phyloP scores from a whole-genome alignment of 1,140 invertebrate species.

The Pogonomyrmex barbatus region DNA sequence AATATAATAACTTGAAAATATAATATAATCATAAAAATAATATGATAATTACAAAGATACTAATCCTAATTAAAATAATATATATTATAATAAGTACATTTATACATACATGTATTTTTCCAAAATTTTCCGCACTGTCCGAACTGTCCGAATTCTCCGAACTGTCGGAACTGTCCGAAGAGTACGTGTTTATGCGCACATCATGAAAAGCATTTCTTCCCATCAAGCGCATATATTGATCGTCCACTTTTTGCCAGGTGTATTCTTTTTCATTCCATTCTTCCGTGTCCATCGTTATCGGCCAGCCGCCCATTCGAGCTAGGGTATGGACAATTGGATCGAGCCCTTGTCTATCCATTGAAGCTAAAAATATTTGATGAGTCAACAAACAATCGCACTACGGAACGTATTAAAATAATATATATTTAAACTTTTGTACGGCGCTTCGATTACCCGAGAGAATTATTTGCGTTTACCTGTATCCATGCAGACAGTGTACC shows the following conservation, averaged over 20 bases:
- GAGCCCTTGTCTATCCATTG: neutral
- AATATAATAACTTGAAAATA: neutral
- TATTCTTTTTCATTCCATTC: constrained; percentile 70
- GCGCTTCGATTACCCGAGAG: neutral
- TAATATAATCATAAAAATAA: neutral
- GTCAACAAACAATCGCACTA: neutral
- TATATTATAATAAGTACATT: neutral
- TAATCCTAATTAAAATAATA: neutral
- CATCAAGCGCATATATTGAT: constrained; percentile 66
- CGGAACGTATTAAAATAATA: neutral
- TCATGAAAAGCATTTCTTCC: constrained; percentile 67
- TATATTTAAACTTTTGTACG: neutral
- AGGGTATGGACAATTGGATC: constrained; percentile 39
- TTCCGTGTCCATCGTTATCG: constrained; percentile 70
- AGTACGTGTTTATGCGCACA: neutral
- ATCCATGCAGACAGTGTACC: neutral
- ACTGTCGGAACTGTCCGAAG: too few species aligned
- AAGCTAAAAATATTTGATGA: neutral
- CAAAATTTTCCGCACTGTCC: neutral
- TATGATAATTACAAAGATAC: neutral
- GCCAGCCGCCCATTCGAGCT: constrained; percentile 75
- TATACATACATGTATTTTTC: neutral
- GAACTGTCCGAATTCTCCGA: accelerated
- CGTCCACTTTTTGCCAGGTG: constrained; percentile 75
- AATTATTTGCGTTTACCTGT: neutral